Conservation (phyloP, 92 coral and sea anemone genomes). For the Phenganax marumi region DNA sequence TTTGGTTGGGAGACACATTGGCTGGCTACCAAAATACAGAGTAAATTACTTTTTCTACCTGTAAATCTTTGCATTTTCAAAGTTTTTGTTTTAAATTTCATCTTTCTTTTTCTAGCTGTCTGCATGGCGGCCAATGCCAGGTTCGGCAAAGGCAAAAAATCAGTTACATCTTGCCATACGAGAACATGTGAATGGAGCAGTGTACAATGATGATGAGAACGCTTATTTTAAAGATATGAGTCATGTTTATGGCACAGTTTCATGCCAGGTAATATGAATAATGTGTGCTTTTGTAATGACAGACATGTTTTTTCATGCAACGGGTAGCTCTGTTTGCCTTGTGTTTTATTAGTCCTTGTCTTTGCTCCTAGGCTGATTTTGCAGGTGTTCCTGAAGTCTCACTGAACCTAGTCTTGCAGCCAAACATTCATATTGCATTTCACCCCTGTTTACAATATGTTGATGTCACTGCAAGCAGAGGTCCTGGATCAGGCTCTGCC, state of each 20-base stretch:
- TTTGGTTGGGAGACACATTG: slow-evolving; percentile 66
- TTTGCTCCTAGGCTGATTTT: slow-evolving; percentile 70
- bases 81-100: not conserved
- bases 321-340: too few species aligned
- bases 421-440: slow-evolving; percentile 76
- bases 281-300: too few species aligned
- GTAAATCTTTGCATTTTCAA: not conserved
- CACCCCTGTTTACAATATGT: slow-evolving; percentile 92
- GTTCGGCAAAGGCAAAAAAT: slow-evolving; percentile 65
- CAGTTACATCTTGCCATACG: slow-evolving; percentile 68
- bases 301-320: too few species aligned
- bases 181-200: slow-evolving; percentile 78
- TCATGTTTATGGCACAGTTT: slow-evolving; percentile 74
- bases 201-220: slow-evolving; percentile 55
- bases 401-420: slow-evolving; percentile 64
- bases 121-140: slow-evolving; percentile 81
- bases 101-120: slow-evolving; percentile 61
- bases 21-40: slow-evolving; percentile 63
- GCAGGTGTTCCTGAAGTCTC: slow-evolving; percentile 94
- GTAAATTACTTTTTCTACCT: slow-evolving; percentile 26
- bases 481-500: slow-evolving; percentile 38
- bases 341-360: not conserved
- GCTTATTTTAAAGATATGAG: slow-evolving; percentile 58
- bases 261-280: slow-evolving; percentile 64
- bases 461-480: slow-evolving; percentile 64